Evolutionary conservation across 2,888 invertebrate species (phyloP).

Genomic region (Thumatha senex): DNA sequence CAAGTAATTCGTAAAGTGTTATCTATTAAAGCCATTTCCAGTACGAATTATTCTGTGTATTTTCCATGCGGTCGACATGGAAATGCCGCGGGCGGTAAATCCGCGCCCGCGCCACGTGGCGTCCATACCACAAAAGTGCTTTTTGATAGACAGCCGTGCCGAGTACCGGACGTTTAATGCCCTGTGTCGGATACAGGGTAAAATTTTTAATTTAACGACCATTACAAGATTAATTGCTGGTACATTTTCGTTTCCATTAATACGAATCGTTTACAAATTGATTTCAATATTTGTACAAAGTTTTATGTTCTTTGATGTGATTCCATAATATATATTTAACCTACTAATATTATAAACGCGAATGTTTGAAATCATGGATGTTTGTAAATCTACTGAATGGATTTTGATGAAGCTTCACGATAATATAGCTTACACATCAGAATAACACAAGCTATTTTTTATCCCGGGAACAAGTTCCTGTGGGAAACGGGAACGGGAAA

Average conservation of each 20-base stretch:
- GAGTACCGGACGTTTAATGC: conserved; percentile 56
- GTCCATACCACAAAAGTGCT: conserved; percentile 69
- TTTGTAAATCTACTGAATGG: too few species aligned
- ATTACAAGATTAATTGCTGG: conserved; percentile 50
- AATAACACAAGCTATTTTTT: too few species aligned
- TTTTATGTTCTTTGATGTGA: conserved; percentile 15
- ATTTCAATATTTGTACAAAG: conserved; percentile 30
- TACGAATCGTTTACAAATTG: conserved; percentile 25
- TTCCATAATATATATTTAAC: too few species aligned
- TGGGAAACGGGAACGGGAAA: too few species aligned
- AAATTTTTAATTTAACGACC: conserved; percentile 65
- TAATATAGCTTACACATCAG: too few species aligned
- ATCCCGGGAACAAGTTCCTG: too few species aligned
- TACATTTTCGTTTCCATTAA: conserved; percentile 28
- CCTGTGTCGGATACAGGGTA: conserved; percentile 57
- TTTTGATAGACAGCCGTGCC: conserved; percentile 74
- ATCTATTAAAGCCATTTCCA: conserved; percentile 19
- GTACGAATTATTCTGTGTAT: conserved; percentile 21
- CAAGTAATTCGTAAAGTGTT: neutral
- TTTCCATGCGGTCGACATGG: conserved; percentile 61
- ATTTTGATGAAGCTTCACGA: too few species aligned
- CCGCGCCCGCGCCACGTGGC: conserved; percentile 61
- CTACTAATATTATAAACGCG: too few species aligned
- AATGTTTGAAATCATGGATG: too few species aligned
- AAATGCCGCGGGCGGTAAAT: conserved; percentile 72